Percentiles rank a stretch among this genome's conserved stretches.
These are phyloP conservation scores for Arnoldichthys spilopterus DNA, from an alignment of 2,797 vertebrate species.

Conservation along the genomic window DNA sequence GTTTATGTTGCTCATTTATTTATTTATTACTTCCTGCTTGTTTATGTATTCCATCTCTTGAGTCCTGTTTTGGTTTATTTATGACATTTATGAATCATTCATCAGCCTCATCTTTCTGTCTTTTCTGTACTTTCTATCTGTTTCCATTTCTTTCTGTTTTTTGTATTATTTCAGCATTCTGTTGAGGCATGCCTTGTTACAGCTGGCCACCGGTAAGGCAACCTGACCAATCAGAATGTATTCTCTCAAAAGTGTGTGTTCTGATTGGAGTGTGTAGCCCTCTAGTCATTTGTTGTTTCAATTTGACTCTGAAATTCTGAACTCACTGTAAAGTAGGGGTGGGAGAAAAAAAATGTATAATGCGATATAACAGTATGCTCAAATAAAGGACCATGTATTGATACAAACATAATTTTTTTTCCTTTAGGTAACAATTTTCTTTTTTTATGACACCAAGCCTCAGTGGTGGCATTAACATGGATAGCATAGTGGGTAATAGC, in stretches of 20 bases:
- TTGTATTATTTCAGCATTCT: conserved; percentile 51
- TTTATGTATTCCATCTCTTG: conserved; percentile 51
- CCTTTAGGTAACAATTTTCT: too few relatives aligned
- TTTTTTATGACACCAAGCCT: too few relatives aligned
- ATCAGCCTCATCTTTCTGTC: conserved; percentile 49
- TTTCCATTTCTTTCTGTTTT: conserved; percentile 12
- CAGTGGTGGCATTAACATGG: too few relatives aligned
- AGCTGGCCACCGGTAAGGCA: conserved; percentile 75
- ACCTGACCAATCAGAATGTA: conserved; percentile 62
- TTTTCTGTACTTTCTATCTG: conserved; percentile 40
- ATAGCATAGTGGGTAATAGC: too few relatives aligned
- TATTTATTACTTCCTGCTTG: conserved; percentile 37
- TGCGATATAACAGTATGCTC: not conserved
- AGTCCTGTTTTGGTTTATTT: conserved; percentile 54
- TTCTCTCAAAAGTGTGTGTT: conserved; percentile 22
- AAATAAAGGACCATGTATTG: too few relatives aligned
- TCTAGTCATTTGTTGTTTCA: conserved; percentile 29
- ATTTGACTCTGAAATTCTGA: not conserved
- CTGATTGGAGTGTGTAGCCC: conserved; percentile 49
- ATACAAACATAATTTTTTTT: too few relatives aligned
- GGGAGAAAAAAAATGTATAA: not conserved
- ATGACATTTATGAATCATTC: conserved; percentile 56
- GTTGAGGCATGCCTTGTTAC: conserved; percentile 63
- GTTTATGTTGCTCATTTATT: conserved; percentile 25
- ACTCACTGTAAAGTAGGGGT: not conserved